Conservation (phyloP, 1,140 invertebrate species). For the Carcinoscorpius rotundicauda region DNA sequence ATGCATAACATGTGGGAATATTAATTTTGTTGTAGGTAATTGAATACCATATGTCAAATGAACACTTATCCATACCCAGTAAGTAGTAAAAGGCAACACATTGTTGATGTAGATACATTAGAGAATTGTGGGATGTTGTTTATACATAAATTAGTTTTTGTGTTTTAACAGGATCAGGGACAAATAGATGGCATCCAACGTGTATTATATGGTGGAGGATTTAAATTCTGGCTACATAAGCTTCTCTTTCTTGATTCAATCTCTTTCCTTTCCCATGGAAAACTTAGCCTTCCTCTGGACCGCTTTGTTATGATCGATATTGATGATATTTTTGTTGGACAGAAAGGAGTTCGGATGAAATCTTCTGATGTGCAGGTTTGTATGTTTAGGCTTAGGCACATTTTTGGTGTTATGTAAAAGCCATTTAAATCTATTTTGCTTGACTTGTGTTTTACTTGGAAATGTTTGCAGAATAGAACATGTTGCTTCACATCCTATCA, state of each 20-base stretch:
- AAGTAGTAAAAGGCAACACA: too few species aligned
- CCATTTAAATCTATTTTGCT: not conserved
- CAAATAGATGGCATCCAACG: constrained; percentile 76
- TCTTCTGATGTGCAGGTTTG: constrained; percentile 45
- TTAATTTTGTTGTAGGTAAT: too few species aligned
- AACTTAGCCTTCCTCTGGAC: constrained; percentile 58
- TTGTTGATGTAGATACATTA: too few species aligned
- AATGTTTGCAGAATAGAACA: too few species aligned
- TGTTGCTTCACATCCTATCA: too few species aligned
- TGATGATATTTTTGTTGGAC: constrained; percentile 98
- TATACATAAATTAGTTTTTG: constrained; percentile 8
- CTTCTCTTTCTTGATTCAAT: constrained; percentile 83
- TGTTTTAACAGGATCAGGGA: constrained; percentile 63
- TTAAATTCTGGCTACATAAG: constrained; percentile 89
- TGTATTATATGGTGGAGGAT: constrained; percentile 76
- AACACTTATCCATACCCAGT: too few species aligned
- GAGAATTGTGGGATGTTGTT: too few species aligned
- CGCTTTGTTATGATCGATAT: constrained; percentile 91
- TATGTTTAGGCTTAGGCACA: not conserved
- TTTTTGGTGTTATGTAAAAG: not conserved
- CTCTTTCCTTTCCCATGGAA: constrained; percentile 75
- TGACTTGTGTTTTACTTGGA: too few species aligned
- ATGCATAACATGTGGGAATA: too few species aligned
- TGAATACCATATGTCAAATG: too few species aligned
- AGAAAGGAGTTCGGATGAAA: constrained; percentile 52